phyloP scores from a whole-genome alignment of 1,140 invertebrate species.

The Orussus abietinus region DNA sequence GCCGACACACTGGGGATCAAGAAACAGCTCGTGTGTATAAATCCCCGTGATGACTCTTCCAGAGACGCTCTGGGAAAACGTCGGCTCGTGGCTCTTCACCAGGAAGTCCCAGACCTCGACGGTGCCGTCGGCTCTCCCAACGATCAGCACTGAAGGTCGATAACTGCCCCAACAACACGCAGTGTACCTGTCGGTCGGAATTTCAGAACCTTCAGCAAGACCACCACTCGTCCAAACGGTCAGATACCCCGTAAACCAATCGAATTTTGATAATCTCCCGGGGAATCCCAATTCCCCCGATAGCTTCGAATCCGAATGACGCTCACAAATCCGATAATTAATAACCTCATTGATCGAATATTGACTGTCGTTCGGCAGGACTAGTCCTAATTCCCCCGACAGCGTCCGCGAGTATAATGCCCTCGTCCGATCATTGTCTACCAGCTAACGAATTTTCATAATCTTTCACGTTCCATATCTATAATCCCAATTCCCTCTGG shows the following conservation, averaged over 20 bases:
- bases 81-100: conserved; percentile 41
- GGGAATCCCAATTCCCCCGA: too few species aligned
- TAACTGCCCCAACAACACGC: conserved; percentile 52
- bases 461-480: too few species aligned
- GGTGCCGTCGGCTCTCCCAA: conserved; percentile 54
- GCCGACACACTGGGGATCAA: conserved; percentile 35
- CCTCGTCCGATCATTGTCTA: too few species aligned
- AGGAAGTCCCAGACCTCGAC: conserved; percentile 60
- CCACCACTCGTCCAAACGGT: neutral
- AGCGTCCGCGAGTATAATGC: too few species aligned
- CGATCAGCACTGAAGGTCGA: conserved; percentile 50
- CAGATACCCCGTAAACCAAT: neutral
- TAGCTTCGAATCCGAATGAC: too few species aligned
- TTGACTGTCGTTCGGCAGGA: too few species aligned
- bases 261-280: too few species aligned
- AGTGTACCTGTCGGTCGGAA: conserved; percentile 46
- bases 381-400: too few species aligned
- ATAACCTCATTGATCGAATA: too few species aligned
- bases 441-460: too few species aligned
- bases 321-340: too few species aligned
- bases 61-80: conserved; percentile 35
- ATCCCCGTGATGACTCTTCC: conserved; percentile 42
- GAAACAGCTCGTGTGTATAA: conserved; percentile 30
- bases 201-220: conserved; percentile 4
- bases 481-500: too few species aligned